A percentile compares a stretch with the other conserved stretches of the same genome.
Evolutionary conservation across 2,797 vertebrate species (phyloP).

Genomic region (Rhinogobio ventralis): DNA sequence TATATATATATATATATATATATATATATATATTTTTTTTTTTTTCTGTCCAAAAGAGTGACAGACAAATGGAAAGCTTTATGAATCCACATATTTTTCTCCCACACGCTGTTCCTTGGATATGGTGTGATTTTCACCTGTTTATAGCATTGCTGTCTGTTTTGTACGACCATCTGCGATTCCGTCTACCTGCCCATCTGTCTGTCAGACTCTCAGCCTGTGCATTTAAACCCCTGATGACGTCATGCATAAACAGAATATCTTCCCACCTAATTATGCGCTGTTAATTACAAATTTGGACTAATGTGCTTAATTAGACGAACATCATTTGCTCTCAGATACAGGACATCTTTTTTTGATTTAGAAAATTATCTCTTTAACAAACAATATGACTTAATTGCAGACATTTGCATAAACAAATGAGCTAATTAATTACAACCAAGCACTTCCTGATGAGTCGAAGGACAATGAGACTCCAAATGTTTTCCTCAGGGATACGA

Average conservation of each 20-base stretch:
- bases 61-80: background rate
- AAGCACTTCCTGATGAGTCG: constrained; percentile 65
- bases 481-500: constrained; percentile 46
- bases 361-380: constrained; percentile 68
- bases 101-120: background rate
- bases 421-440: constrained; percentile 72
- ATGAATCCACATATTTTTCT: background rate
- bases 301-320: constrained; percentile 68
- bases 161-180: background rate
- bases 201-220: constrained; percentile 10
- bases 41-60: background rate
- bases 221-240: constrained; percentile 20
- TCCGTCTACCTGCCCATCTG: constrained; percentile 21
- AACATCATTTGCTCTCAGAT: constrained; percentile 64
- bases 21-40: background rate
- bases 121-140: background rate
- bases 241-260: constrained; percentile 24
- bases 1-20: too few relatives aligned
- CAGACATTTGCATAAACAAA: constrained; percentile 72
- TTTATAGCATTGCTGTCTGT: background rate
- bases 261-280: constrained; percentile 64
- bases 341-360: constrained; percentile 58
- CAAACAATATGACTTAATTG: constrained; percentile 74
- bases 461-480: constrained; percentile 62
- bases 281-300: constrained; percentile 71